Evolutionary conservation across 2,888 invertebrate genomes (phyloP), one percentile per base, ranked within the genome.

Genomic region (Tyria jacobaeae): DNA sequence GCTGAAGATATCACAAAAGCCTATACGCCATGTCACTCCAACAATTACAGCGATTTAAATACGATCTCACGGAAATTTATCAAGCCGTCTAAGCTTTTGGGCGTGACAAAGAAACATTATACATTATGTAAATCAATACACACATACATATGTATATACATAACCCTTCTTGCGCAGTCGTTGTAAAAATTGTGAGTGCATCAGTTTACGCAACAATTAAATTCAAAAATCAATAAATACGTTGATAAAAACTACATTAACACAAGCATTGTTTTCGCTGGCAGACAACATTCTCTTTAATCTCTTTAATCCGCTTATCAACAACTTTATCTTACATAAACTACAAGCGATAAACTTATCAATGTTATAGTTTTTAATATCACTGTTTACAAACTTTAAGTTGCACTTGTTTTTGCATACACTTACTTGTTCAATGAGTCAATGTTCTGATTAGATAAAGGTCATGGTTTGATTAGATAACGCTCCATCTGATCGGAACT

Each of bases 391-490:
- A 58, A 57, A 37, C 17, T 39, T n/a, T 47, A 27, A 15, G 3
- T 31, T 47, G 50, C 52, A 55, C 21, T 56, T 64, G 55, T 69
- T 52, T 50, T 66, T 68, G 50, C 12, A 25, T 49, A 37, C 37
- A 41, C 14, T 50, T 35, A 37, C 50, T 39, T 31, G 34, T 41
- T 62, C 31, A 51, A 7, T 64, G 60, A 60, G 12, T 62, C 62
- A 72, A 57, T 73, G 58, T 62, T 60, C 57, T 65, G 47, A 65
- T 62, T 58, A 58, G 44, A 49, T 47, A 48, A 27, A 24, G 51
- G 34, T 47, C 57, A 59, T 25, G n/a, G n/a, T 60, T 59, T 65
- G 47, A 65, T 62, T 58, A 58, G 44, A 49, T 47, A 48, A 27
- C 17, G 51, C 27, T 47, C 57, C n/a, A 59, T 25, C 37, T 2